phyloP scores from a whole-genome alignment of 2,797 vertebrate genomes.

The Malurus splendens region DNA sequence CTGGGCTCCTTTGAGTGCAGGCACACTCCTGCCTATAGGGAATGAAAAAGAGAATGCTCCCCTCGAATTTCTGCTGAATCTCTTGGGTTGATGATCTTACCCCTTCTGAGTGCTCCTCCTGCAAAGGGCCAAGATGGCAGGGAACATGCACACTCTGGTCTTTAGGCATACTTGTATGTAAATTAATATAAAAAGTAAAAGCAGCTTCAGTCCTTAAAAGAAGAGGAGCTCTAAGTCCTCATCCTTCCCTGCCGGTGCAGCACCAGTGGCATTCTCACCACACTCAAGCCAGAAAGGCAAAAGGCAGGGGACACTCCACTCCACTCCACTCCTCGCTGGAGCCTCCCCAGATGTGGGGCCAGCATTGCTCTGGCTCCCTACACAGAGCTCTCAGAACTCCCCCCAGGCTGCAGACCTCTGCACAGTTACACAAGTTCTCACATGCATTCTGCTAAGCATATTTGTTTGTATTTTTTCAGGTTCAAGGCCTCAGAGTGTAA shows the following conservation, averaged over 20 bases:
- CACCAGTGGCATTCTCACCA: neutral
- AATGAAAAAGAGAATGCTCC: neutral
- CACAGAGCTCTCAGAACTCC: neutral
- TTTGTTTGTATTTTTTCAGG: constrained; percentile 35
- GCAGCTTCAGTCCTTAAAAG: neutral
- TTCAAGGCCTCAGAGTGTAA: constrained; percentile 26
- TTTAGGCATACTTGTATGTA: neutral
- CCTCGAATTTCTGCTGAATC: accelerated
- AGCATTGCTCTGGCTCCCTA: neutral
- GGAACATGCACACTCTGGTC: accelerated
- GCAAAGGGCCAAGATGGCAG: accelerated
- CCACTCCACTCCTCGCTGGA: accelerated
- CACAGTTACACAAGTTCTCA: constrained; percentile 27
- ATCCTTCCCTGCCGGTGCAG: neutral
- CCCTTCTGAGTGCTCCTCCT: neutral
- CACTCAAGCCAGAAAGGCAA: neutral
- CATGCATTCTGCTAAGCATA: constrained; percentile 11
- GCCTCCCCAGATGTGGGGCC: accelerated
- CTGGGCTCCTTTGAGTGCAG: neutral
- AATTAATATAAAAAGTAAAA: neutral
- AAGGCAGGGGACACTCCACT: accelerated
- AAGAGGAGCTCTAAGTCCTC: neutral
- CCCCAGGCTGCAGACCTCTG: neutral
- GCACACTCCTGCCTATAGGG: neutral
- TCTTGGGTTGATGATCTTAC: neutral